Evolutionary conservation across 2,113 vertebrate genomes (phyloP).

Genomic region (Misgurnus mizolepis): DNA sequence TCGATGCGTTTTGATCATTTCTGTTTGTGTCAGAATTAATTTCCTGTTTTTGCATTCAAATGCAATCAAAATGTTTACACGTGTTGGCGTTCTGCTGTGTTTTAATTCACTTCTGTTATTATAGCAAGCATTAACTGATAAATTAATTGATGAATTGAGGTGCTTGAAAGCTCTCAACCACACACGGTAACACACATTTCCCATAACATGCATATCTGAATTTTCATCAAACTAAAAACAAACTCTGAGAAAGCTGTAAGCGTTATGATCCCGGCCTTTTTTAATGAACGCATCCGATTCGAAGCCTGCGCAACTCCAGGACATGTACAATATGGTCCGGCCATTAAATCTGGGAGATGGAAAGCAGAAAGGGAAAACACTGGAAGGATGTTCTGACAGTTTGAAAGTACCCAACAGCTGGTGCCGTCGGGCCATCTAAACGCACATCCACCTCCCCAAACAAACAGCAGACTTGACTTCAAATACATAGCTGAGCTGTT

Average conservation of each 20-base stretch:
- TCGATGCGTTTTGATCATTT: not conserved
- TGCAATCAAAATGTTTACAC: slow-evolving; percentile 2
- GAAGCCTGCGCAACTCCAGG: not conserved
- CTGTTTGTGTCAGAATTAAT: not conserved
- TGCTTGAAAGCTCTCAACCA: not conserved
- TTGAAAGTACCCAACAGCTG: slow-evolving; percentile 76
- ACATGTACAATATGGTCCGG: not conserved
- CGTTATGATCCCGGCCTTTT: slow-evolving; percentile 24
- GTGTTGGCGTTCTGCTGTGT: not conserved
- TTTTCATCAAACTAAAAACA: slow-evolving; percentile 8
- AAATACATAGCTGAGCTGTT: slow-evolving; percentile 86
- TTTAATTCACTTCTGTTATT: not conserved
- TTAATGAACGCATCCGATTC: slow-evolving; percentile 53
- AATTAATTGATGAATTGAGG: not conserved
- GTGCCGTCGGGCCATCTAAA: slow-evolving; percentile 74
- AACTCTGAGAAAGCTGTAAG: slow-evolving; percentile 1
- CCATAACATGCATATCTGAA: slow-evolving; percentile 10
- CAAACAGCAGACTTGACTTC: slow-evolving; percentile 84
- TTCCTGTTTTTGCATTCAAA: not conserved
- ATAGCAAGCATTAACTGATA: not conserved
- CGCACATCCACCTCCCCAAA: slow-evolving; percentile 79
- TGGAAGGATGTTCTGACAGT: slow-evolving; percentile 64
- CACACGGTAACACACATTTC: not conserved
- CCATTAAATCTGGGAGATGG: slow-evolving; percentile 10
- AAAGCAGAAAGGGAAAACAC: slow-evolving; percentile 17